phyloP scores from a whole-genome alignment of 1,140 invertebrate species.

The Oedothorax gibbosus region DNA sequence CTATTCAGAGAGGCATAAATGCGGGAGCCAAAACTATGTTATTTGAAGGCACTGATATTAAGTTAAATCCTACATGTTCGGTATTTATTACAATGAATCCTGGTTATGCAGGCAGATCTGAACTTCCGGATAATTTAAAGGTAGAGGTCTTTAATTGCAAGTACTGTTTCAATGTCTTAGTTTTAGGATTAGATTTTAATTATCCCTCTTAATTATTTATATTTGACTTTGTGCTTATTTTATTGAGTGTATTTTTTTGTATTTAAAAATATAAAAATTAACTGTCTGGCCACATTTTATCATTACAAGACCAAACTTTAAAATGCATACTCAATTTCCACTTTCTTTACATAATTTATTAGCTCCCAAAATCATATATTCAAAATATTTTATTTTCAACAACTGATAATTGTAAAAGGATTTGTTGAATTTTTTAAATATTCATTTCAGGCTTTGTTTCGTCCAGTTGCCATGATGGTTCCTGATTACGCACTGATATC shows the following conservation, averaged over 20 bases:
- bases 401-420: too few relatives aligned
- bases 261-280: too few relatives aligned
- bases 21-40: conserved; percentile 79
- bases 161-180: not conserved
- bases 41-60: conserved; percentile 91
- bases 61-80: conserved; percentile 89
- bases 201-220: too few relatives aligned
- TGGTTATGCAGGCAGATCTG: conserved; percentile 89
- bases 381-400: too few relatives aligned
- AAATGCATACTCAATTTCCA: too few relatives aligned
- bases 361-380: too few relatives aligned
- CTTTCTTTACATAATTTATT: too few relatives aligned
- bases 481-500: conserved; percentile 95
- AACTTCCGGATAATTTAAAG: conserved; percentile 95
- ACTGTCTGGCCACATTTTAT: too few relatives aligned
- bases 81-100: conserved; percentile 98
- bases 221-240: too few relatives aligned
- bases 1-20: conserved; percentile 82
- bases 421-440: not conserved
- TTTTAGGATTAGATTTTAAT: too few relatives aligned
- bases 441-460: conserved; percentile 82
- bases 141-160: conserved; percentile 67
- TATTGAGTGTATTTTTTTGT: too few relatives aligned
- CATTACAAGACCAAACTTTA: too few relatives aligned
- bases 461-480: conserved; percentile 98